phyloP scores from a whole-genome alignment of 2,888 invertebrate species.

The Euplagia quadripunctaria region DNA sequence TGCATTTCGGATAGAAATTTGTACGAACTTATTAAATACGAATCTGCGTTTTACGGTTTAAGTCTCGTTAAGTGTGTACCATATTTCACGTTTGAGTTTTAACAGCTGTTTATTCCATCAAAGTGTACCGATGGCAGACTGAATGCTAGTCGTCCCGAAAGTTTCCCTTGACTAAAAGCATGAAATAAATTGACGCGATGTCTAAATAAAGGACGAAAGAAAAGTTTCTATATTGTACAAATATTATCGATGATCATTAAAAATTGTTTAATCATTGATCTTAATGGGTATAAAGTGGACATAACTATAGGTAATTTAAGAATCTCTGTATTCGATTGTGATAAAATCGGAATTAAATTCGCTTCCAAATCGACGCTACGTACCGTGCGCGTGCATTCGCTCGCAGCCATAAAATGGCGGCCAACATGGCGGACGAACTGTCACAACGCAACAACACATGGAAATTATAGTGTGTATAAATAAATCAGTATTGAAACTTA shows the following conservation, averaged over 20 bases:
- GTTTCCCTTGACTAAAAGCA: slow-evolving; percentile 34
- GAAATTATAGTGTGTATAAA: slow-evolving; percentile 42
- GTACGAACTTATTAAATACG: slow-evolving; percentile 6
- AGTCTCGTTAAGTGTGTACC: slow-evolving; percentile 9
- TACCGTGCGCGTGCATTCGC: slow-evolving; percentile 19
- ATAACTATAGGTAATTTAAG: slow-evolving; percentile 30
- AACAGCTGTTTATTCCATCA: slow-evolving; percentile 5
- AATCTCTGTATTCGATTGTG: slow-evolving; percentile 43
- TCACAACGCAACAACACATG: slow-evolving; percentile 33
- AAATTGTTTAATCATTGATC: slow-evolving; percentile 10
- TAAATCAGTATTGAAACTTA: slow-evolving; percentile 55
- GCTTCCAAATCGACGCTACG: slow-evolving; percentile 41
- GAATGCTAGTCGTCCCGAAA: slow-evolving; percentile 37
- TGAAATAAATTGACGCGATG: slow-evolving; percentile 12
- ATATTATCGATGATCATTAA: slow-evolving; percentile 12
- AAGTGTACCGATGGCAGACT: slow-evolving; percentile 28
- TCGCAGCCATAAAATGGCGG: slow-evolving; percentile 40
- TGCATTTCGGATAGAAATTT: slow-evolving; percentile 8
- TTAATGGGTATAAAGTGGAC: slow-evolving; percentile 14
- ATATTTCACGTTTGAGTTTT: slow-evolving; percentile 6
- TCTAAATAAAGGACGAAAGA: slow-evolving; percentile 5
- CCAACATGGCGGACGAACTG: slow-evolving; percentile 39
- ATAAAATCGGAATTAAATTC: slow-evolving; percentile 29
- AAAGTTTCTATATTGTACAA: slow-evolving; percentile 17
- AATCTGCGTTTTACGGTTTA: slow-evolving; percentile 9